Percentiles rank a stretch among this genome's conserved stretches.
Evolutionary conservation across 2,888 invertebrate species (phyloP).

Genomic region (Tubulanus polymorphus): DNA sequence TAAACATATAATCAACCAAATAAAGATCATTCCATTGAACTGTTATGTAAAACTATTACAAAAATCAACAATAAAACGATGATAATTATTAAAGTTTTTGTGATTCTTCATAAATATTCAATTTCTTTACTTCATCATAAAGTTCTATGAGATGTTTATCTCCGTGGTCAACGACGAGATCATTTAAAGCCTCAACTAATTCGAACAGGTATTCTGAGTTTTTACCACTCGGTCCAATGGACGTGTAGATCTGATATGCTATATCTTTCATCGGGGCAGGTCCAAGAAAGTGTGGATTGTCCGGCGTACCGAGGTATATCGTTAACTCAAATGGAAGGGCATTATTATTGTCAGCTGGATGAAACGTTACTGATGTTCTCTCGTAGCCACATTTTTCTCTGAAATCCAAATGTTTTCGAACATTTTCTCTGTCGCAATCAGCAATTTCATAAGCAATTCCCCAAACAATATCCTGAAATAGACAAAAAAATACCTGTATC

Average conservation of each 20-base stretch:
- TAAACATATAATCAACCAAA: no score
- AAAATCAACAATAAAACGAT: no score
- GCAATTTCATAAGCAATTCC: conserved; percentile 88
- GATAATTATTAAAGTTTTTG: no score
- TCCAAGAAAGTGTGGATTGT: conserved; percentile 77
- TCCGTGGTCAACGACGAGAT: conserved; percentile 63
- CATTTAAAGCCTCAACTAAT: conserved; percentile 73
- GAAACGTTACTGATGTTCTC: conserved; percentile 67
- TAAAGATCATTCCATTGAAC: no score
- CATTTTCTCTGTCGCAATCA: conserved; percentile 61
- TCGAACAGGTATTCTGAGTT: conserved; percentile 90
- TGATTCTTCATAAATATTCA: no score
- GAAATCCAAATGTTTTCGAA: conserved; percentile 78
- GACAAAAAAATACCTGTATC: conserved; percentile 2
- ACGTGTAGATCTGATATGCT: conserved; percentile 70
- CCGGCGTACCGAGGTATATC: conserved; percentile 76
- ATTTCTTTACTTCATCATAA: conserved; percentile 61
- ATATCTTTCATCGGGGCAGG: conserved; percentile 72
- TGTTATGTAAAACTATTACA: no score
- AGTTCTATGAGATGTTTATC: conserved; percentile 76
- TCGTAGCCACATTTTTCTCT: conserved; percentile 91
- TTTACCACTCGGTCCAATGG: conserved; percentile 77
- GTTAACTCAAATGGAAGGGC: conserved; percentile 64
- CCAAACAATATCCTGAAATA: conserved; percentile 69
- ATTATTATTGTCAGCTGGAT: conserved; percentile 57